Conservation (phyloP, 2,797 vertebrate genomes). For the Erethizon dorsatum region DNA sequence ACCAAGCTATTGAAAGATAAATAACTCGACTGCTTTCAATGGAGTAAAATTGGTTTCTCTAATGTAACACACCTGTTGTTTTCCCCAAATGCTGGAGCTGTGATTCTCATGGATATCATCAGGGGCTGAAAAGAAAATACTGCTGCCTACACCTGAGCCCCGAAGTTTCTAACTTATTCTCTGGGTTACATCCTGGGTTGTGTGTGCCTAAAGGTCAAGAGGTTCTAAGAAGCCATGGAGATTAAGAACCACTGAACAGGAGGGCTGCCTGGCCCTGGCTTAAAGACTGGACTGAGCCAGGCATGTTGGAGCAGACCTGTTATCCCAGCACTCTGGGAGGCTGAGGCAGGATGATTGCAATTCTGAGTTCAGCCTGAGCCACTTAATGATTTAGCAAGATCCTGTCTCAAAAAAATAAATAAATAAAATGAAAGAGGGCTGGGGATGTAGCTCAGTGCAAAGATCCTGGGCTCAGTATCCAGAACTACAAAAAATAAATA, state of each 20-base stretch:
- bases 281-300: background rate
- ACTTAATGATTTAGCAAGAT: background rate
- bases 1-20: background rate
- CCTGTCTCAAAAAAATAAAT: background rate
- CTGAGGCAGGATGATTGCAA: background rate
- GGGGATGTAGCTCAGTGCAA: background rate
- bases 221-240: fast-evolving
- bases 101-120: background rate
- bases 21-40: background rate
- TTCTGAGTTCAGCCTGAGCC: background rate
- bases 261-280: fast-evolving
- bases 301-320: background rate
- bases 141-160: fast-evolving
- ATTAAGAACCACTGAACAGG: fast-evolving
- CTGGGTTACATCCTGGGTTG: fast-evolving
- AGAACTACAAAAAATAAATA: background rate
- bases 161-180: background rate
- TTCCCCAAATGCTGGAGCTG: background rate
- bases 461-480: background rate
- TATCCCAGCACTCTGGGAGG: background rate
- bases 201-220: fast-evolving
- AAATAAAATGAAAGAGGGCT: background rate
- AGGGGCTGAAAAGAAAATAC: background rate
- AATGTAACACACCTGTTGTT: background rate
- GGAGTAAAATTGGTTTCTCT: background rate